These are phyloP conservation scores for Pseudomugil gertrudae DNA, from an alignment of 2,797 vertebrate genomes.

Conservation along the genomic window DNA sequence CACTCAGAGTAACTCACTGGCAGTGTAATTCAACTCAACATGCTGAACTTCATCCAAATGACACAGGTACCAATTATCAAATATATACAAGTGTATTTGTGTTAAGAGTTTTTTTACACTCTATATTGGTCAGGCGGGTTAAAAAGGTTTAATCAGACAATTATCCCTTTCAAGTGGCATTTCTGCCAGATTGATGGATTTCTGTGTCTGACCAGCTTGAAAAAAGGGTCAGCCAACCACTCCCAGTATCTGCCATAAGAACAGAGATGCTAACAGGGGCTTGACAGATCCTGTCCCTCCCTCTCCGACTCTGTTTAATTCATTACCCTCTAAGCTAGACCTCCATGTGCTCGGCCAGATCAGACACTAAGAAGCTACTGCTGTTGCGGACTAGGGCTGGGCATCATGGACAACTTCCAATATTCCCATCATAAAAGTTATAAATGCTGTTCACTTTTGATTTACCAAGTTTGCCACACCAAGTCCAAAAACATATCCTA, in stretches of 20 bases:
- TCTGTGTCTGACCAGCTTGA: slow-evolving; percentile 55
- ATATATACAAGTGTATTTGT: background rate
- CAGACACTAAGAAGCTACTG: slow-evolving; percentile 41
- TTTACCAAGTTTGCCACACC: background rate
- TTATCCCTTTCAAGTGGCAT: slow-evolving; percentile 51
- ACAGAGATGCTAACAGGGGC: slow-evolving; percentile 74
- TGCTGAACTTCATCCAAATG: background rate
- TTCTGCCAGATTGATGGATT: slow-evolving; percentile 70
- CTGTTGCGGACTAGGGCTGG: slow-evolving; percentile 1
- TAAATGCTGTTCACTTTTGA: background rate
- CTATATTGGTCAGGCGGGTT: background rate
- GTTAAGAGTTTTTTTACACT: background rate
- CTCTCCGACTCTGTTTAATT: slow-evolving; percentile 63
- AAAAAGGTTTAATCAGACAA: slow-evolving; percentile 21
- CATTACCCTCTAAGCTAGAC: slow-evolving; percentile 72
- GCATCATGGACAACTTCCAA: background rate
- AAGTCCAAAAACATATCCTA: background rate
- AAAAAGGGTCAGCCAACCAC: slow-evolving; percentile 66
- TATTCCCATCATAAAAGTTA: background rate
- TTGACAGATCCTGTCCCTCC: slow-evolving; percentile 69
- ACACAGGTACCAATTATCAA: background rate
- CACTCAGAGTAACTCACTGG: slow-evolving; percentile 27
- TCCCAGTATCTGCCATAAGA: slow-evolving; percentile 58
- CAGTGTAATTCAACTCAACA: slow-evolving; percentile 31
- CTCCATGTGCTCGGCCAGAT: slow-evolving; percentile 30